Evolutionary conservation across 1,140 invertebrate genomes (phyloP), one percentile per base, ranked within the genome.

Genomic region (Bombus haemorrhoidalis): DNA sequence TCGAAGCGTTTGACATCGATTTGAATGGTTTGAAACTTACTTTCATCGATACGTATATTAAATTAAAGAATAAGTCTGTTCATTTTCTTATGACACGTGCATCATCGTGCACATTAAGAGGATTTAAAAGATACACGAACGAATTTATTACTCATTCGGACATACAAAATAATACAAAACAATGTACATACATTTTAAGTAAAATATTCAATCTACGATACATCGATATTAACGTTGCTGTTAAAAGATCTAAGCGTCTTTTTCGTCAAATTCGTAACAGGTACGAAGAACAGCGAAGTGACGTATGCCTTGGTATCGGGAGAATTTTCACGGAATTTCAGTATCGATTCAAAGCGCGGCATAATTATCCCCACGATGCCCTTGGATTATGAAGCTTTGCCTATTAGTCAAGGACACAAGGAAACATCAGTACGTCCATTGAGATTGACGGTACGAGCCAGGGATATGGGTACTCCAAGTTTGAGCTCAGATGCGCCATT

Each of bases 1-100:
- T 98, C 62, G 97, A 98, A 95, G 98, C 98, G 0, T 96, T 97
- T 89, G 98, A 98, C 94, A 96, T 97, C n/a, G 98, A 98, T 95
- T 95, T 98, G 39, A 98, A 98, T 95, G 98, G 98, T 97, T 94
- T 91, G 90, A 64, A 1, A 28, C 12, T 84, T 28, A n/a, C 34
- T 39, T 39, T 39, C 15, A 4, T 34, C 18, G 5, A 53, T 53
- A 53, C 1, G 47, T 53, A 53, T 2, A 53, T 53, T 53, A 53
- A 1, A 1, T 53, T 53, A 53, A 22, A 18, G 47, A 53, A 53
- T 53, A 22, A 53, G 47, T 53, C 18, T 53, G 47, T 53, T 53
- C 18, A 53, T 53, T 8, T 53, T 53, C 22, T 6, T 0, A 22
- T 22, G 18, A 53, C 5, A 22, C 47, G 47, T 22, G 47, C 6